Evolutionary conservation across 2,888 invertebrate species (phyloP).

Genomic region (Leptopilina syphax): DNA sequence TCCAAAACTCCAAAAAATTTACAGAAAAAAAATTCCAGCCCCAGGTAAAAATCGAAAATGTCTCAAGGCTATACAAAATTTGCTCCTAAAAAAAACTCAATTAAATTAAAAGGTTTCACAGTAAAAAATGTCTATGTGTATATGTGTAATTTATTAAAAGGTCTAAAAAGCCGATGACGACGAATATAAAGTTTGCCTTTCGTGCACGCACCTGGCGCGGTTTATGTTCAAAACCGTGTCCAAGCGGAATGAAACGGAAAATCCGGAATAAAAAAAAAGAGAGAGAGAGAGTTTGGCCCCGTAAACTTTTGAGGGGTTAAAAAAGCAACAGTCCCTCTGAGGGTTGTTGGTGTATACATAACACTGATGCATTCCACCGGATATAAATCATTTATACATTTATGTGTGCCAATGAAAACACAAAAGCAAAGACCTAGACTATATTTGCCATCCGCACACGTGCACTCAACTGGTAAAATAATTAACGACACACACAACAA

Average conservation of each 20-base stretch:
- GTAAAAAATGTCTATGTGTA: too few species aligned
- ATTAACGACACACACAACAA: not conserved
- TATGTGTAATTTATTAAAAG: slow-evolving; percentile 13
- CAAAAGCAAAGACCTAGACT: slow-evolving; percentile 16
- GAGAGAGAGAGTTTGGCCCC: slow-evolving; percentile 27
- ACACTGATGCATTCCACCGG: slow-evolving; percentile 43
- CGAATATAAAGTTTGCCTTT: slow-evolving; percentile 76
- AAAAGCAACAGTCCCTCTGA: slow-evolving; percentile 13
- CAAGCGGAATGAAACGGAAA: slow-evolving; percentile 77
- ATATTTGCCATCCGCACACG: slow-evolving; percentile 44
- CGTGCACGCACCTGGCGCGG: slow-evolving; percentile 78
- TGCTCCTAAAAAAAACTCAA: not conserved
- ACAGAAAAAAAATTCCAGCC: too few species aligned
- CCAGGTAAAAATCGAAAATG: too few species aligned
- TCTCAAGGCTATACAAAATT: too few species aligned
- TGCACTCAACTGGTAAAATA: slow-evolving; percentile 33
- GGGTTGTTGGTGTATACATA: slow-evolving; percentile 45
- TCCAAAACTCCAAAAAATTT: too few species aligned
- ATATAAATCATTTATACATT: slow-evolving; percentile 44
- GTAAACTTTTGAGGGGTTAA: slow-evolving; percentile 14
- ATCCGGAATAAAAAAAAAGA: slow-evolving; percentile 54
- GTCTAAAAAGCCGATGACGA: slow-evolving; percentile 8
- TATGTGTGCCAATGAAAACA: too few species aligned
- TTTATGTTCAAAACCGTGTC: slow-evolving; percentile 68
- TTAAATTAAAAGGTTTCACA: not conserved